Evolutionary conservation across 2,888 invertebrate genomes (phyloP), one percentile per base, ranked within the genome.

Genomic region (Luperina nickerlii): DNA sequence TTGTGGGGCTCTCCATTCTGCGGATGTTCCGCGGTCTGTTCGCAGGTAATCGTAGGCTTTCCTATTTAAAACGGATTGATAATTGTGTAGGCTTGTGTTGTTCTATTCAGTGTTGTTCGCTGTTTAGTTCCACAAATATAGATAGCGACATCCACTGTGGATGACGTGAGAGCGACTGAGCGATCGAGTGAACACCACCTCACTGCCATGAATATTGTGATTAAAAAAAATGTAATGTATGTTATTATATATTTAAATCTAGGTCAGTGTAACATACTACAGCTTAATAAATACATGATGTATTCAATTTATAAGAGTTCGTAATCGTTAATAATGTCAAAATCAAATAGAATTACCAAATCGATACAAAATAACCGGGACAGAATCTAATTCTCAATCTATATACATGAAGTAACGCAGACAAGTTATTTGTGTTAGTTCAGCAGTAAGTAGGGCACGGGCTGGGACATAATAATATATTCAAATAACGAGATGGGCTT

Each of bases 361-460:
- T 62, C 20, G 20, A 24, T 51, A 60, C 32, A 27, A 76, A 27
- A 48, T 60, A 48, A 45, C 66, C 11, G 15, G 9, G 32, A 45
- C 32, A 73, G 27, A 51, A 65, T 13, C 24, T 51, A 48, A 65
- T 57, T 48, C 13, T 48, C 18, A 51, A 66, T 70, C n/a, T 8
- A 18, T 38, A 45, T 20, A 62, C 76, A 62, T 69, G 65, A 65
- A 32, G 57, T 69, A 74, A 62, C 48, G 48, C n/a, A 42, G 24
- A 57, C 45, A 32, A 82, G 63, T 62, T 73, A 73, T 81, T 70
- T 73, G 66, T 76, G 81, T 76, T 67, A 85, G 60, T 71, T 74
- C 15, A 51, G 57, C 67, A 76, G 71, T 74, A 74, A 81, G 27
- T 71, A 60, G 42, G 62, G 32, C 51, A 13, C 62, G 48, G 48